Evolutionary conservation across 2,797 vertebrate species (phyloP).

Genomic region (Miichthys miiuy): DNA sequence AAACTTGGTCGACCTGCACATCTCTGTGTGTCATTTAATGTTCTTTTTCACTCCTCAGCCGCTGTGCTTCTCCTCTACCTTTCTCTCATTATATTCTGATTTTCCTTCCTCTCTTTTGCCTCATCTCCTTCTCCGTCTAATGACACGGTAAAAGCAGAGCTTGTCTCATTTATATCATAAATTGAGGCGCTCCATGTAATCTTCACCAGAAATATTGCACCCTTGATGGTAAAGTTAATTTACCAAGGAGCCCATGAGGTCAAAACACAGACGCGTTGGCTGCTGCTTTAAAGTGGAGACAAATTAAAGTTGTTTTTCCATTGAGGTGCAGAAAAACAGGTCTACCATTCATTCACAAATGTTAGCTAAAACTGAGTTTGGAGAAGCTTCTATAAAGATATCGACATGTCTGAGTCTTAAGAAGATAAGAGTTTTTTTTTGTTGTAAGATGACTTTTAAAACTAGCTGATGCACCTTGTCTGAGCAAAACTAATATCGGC

Average conservation of each 20-base stretch:
- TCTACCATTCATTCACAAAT: constrained; percentile 22
- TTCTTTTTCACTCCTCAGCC: constrained; percentile 13
- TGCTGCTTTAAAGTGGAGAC: constrained; percentile 38
- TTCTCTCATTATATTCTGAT: constrained; percentile 37
- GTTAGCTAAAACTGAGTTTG: neutral
- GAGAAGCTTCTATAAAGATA: neutral
- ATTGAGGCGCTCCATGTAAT: constrained; percentile 37
- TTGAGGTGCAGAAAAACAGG: constrained; percentile 5
- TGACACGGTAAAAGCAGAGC: constrained; percentile 46
- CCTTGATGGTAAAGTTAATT: constrained; percentile 62
- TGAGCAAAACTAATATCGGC: neutral
- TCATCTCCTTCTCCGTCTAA: constrained; percentile 54
- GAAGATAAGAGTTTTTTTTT: neutral
- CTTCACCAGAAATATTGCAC: constrained; percentile 45
- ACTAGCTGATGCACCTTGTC: no score
- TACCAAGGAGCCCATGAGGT: constrained; percentile 39
- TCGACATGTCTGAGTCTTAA: neutral
- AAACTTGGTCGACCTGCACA: neutral
- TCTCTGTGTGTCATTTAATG: constrained; percentile 26
- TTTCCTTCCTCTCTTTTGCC: constrained; percentile 33
- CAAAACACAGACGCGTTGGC: constrained; percentile 24
- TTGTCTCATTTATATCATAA: constrained; percentile 57
- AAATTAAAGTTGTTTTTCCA: neutral
- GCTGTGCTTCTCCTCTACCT: constrained; percentile 4
- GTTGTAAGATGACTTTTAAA: neutral